A percentile compares a stretch with the other conserved stretches of the same genome.
These are phyloP conservation scores for Latrodectus geometricus DNA, from an alignment of 1,140 invertebrate genomes.

Conservation along the genomic window DNA sequence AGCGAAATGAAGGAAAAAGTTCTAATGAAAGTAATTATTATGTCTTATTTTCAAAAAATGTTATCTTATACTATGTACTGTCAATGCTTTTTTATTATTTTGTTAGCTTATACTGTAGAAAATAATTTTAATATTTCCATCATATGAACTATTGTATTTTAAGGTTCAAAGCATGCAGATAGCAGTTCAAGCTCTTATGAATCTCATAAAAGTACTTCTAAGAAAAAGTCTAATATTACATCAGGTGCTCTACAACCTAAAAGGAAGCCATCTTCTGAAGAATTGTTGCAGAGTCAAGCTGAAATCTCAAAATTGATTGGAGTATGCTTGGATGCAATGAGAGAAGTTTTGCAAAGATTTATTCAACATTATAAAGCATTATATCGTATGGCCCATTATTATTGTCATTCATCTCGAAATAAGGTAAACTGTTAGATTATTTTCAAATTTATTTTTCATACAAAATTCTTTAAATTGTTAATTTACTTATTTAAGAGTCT, in stretches of 20 bases:
- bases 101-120: too few species aligned
- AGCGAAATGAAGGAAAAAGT: background rate
- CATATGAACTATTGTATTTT: too few species aligned
- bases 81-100: too few species aligned
- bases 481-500: background rate
- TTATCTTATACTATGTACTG: too few species aligned
- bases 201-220: slow-evolving; percentile 50
- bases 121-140: too few species aligned
- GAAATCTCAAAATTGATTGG: slow-evolving; percentile 70
- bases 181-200: background rate
- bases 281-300: slow-evolving; percentile 27
- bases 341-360: slow-evolving; percentile 86
- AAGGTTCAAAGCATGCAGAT: background rate
- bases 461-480: background rate
- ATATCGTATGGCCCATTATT: slow-evolving; percentile 87
- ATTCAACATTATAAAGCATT: slow-evolving; percentile 93
- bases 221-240: slow-evolving; percentile 60
- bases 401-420: slow-evolving; percentile 77
- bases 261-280: slow-evolving; percentile 64
- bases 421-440: slow-evolving; percentile 65
- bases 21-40: too few species aligned
- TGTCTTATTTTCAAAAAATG: too few species aligned
- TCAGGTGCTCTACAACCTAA: background rate
- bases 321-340: slow-evolving; percentile 80
- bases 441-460: background rate